phyloP scores from a whole-genome alignment of 2,113 vertebrate species.

The Gadus macrocephalus region DNA sequence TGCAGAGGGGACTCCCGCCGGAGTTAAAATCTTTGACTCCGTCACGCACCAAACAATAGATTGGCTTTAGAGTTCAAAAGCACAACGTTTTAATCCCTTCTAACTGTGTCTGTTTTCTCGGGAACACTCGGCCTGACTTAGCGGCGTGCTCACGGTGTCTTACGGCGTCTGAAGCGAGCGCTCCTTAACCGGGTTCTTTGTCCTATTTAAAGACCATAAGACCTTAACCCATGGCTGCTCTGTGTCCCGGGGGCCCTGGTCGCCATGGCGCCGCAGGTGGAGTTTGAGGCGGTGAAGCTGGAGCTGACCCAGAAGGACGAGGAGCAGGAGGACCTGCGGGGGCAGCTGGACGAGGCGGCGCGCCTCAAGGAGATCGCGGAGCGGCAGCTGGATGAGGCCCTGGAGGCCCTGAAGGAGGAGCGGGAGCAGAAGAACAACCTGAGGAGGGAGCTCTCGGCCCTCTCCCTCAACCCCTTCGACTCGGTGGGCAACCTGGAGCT shows the following conservation, averaged over 20 bases:
- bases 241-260: not conserved
- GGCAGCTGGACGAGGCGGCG: constrained; percentile 72
- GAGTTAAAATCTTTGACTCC: no score
- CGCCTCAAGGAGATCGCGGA: constrained; percentile 74
- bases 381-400: constrained; percentile 78
- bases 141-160: no score
- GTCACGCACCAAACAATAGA: no score
- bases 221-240: no score
- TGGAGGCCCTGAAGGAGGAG: constrained; percentile 80
- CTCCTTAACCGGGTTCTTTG: no score
- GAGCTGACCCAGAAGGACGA: constrained; percentile 78
- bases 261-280: constrained; percentile 59
- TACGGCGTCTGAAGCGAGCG: no score
- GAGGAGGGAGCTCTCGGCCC: constrained; percentile 70
- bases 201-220: no score
- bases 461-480: constrained; percentile 70
- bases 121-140: no score
- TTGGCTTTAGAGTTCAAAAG: no score
- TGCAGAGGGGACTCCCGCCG: no score
- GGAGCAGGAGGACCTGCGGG: constrained; percentile 70
- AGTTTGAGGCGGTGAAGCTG: constrained; percentile 79
- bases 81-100: no score
- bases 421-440: constrained; percentile 80
- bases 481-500: constrained; percentile 71
- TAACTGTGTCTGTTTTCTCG: no score